These are phyloP conservation scores for Halcyon leucocephala DNA, from an alignment of 2,797 vertebrate species.

Conservation along the genomic window DNA sequence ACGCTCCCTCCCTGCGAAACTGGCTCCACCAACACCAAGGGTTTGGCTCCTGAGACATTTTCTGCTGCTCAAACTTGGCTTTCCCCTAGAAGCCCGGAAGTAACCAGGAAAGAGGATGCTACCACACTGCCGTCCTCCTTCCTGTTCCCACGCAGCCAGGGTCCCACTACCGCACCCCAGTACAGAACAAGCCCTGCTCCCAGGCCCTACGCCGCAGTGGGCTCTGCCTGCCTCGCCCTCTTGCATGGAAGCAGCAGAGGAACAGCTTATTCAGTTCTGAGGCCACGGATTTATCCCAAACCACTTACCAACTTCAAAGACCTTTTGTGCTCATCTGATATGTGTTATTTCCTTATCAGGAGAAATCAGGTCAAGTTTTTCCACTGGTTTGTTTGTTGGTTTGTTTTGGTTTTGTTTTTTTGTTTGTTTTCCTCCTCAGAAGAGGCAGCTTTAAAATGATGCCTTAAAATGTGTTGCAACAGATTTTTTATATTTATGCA, in stretches of 20 bases:
- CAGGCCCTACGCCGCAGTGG: fast-evolving
- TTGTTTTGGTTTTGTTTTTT: slow-evolving; percentile 1
- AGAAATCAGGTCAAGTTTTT: slow-evolving; percentile 75
- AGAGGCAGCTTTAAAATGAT: slow-evolving; percentile 77
- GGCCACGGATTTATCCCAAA: slow-evolving; percentile 14
- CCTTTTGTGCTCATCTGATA: slow-evolving; percentile 75
- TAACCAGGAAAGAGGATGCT: not conserved
- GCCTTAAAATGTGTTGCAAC: slow-evolving; percentile 77
- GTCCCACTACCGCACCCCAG: not conserved
- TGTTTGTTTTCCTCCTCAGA: slow-evolving; percentile 39
- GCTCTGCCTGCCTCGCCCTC: not conserved
- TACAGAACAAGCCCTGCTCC: not conserved
- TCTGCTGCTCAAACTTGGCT: not conserved
- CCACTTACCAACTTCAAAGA: slow-evolving; percentile 66
- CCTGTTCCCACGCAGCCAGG: not conserved
- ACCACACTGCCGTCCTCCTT: not conserved
- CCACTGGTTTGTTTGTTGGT: slow-evolving; percentile 30
- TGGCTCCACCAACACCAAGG: fast-evolving
- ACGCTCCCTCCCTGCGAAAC: fast-evolving
- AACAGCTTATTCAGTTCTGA: not conserved
- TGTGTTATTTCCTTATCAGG: slow-evolving; percentile 66
- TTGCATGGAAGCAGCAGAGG: not conserved
- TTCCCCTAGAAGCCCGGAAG: not conserved
- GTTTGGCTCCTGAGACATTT: not conserved
- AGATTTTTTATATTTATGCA: slow-evolving; percentile 80